Evolutionary conservation across 2,797 vertebrate genomes (phyloP).

Genomic region (Rhadinocentrus ornatus): DNA sequence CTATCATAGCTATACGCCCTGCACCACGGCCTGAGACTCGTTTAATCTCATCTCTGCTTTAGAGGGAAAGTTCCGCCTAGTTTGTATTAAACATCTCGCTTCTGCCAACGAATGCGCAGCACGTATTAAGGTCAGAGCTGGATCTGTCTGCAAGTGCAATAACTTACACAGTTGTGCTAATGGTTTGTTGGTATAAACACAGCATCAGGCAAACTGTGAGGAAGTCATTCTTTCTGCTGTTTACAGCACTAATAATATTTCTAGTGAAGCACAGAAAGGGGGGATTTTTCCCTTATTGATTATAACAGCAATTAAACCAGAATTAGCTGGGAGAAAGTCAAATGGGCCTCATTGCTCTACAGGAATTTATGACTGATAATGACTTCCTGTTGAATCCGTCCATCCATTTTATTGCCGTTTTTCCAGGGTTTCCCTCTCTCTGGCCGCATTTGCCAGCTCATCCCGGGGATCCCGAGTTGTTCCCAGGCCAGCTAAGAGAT

Average conservation of each 20-base stretch:
- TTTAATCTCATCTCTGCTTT: constrained; percentile 62
- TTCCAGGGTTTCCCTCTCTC: too few species aligned
- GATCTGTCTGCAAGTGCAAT: constrained; percentile 25
- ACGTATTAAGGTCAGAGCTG: constrained; percentile 52
- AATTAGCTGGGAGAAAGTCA: constrained; percentile 11
- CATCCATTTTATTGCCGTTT: too few species aligned
- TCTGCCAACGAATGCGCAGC: constrained; percentile 53
- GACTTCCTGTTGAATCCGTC: neutral
- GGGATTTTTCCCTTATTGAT: constrained; percentile 1
- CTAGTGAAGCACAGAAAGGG: constrained; percentile 8
- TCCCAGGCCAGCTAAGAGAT: too few species aligned
- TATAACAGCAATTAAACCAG: constrained; percentile 2
- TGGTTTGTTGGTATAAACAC: constrained; percentile 32
- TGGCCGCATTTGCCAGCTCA: too few species aligned
- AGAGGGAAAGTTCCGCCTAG: constrained; percentile 50
- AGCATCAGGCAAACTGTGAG: constrained; percentile 16
- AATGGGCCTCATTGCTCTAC: neutral
- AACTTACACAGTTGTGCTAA: constrained; percentile 21
- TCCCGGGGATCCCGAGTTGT: too few species aligned
- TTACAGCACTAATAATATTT: constrained; percentile 29
- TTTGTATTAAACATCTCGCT: constrained; percentile 54
- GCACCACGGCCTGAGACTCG: constrained; percentile 53
- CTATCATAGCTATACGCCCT: constrained; percentile 54
- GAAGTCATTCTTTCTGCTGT: constrained; percentile 33
- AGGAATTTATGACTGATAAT: neutral